These are phyloP conservation scores for Drosophila barbarae DNA, from an alignment of 2,888 invertebrate species.

Conservation along the genomic window DNA sequence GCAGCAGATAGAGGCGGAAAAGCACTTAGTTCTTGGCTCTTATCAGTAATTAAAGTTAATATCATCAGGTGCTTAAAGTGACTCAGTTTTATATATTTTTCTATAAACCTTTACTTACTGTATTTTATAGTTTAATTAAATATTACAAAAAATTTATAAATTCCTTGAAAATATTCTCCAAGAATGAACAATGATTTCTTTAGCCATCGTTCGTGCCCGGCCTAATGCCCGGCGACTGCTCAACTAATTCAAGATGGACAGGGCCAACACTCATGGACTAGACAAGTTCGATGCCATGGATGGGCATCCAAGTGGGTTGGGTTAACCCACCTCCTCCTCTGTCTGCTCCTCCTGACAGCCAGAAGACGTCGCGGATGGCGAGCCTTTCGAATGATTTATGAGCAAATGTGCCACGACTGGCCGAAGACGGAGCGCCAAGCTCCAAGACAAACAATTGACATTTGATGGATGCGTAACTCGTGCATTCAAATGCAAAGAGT, in stretches of 20 bases:
- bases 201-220: constrained; percentile 4
- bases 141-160: constrained; percentile 2
- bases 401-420: constrained; percentile 59
- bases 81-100: background rate
- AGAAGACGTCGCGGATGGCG: constrained; percentile 43
- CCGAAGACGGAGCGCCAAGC: constrained; percentile 63
- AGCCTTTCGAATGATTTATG: constrained; percentile 68
- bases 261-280: constrained; percentile 62
- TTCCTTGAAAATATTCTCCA: constrained; percentile 20
- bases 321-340: constrained; percentile 14
- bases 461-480: constrained; percentile 75
- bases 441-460: constrained; percentile 73
- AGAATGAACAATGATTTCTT: constrained; percentile 16
- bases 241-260: constrained; percentile 58
- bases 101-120: background rate
- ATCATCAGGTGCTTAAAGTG: constrained; percentile 3
- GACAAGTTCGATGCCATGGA: constrained; percentile 74
- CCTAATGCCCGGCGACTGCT: constrained; percentile 36
- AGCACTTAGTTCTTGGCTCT: constrained; percentile 23
- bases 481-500: constrained; percentile 65
- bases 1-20: constrained; percentile 19
- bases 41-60: constrained; percentile 34
- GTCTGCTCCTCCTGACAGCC: constrained; percentile 19
- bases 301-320: constrained; percentile 63
- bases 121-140: background rate